phyloP scores from a whole-genome alignment of 2,113 vertebrate genomes.

The Lepus europaeus region DNA sequence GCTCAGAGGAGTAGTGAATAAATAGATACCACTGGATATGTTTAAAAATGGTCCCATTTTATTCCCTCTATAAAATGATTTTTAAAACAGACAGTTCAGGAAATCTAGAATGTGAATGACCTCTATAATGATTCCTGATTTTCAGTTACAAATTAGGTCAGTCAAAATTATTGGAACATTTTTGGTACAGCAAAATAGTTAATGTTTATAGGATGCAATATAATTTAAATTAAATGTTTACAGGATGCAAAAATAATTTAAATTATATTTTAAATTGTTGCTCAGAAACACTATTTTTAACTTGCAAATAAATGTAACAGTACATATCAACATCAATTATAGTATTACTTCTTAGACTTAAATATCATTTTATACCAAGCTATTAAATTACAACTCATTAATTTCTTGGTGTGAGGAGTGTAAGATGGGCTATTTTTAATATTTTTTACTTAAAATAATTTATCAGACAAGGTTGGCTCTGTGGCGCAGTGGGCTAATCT shows the following conservation, averaged over 20 bases:
- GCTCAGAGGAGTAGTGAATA: slow-evolving; percentile 79
- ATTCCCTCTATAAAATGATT: slow-evolving; percentile 64
- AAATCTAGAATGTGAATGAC: slow-evolving; percentile 67
- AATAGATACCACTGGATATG: slow-evolving; percentile 78
- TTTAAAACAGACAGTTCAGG: slow-evolving; percentile 72
- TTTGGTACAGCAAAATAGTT: slow-evolving; percentile 65
- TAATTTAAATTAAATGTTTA: slow-evolving; percentile 47
- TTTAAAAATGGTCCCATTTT: slow-evolving; percentile 76
- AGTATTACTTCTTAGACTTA: slow-evolving; percentile 60
- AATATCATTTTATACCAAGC: slow-evolving; percentile 62
- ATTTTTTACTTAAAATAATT: too few relatives aligned
- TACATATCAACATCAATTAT: slow-evolving; percentile 81
- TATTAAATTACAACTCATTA: slow-evolving; percentile 69
- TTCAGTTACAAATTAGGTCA: slow-evolving; percentile 58
- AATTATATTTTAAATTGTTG: slow-evolving; percentile 78
- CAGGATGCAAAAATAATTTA: too few relatives aligned
- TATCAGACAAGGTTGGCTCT: too few relatives aligned
- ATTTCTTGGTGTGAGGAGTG: background rate
- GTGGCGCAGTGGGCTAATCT: too few relatives aligned
- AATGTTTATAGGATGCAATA: slow-evolving; percentile 53
- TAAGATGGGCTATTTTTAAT: too few relatives aligned
- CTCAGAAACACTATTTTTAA: slow-evolving; percentile 81
- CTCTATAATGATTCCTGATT: slow-evolving; percentile 46
- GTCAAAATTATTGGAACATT: slow-evolving; percentile 65
- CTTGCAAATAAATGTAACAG: slow-evolving; percentile 77